Percentiles rank a stretch among this genome's conserved stretches.
These are phyloP conservation scores for Thinocorus orbignyianus DNA, from an alignment of 2,113 vertebrate species.

Conservation along the genomic window DNA sequence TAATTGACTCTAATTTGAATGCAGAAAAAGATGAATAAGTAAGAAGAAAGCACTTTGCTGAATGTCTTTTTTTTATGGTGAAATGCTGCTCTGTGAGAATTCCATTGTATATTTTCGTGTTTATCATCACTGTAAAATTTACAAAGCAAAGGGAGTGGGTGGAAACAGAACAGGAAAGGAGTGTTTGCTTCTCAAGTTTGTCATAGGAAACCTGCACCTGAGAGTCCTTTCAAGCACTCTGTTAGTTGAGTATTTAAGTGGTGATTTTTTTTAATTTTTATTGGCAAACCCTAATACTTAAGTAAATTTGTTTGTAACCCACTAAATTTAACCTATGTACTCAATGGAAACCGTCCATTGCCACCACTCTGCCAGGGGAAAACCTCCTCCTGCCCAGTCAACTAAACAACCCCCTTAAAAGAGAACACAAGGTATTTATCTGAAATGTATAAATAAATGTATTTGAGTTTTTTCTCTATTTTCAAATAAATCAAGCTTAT, in stretches of 20 bases:
- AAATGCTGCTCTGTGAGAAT: neutral
- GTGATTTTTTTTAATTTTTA: neutral
- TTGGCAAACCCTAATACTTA: neutral
- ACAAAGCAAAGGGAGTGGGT: neutral
- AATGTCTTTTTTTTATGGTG: neutral
- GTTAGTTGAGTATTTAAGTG: neutral
- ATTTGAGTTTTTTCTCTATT: neutral
- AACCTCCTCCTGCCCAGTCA: neutral
- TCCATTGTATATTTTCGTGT: slow-evolving; percentile 1
- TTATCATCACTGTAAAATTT: neutral
- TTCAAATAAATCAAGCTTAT: neutral
- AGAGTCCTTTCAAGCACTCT: neutral
- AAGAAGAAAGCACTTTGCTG: neutral
- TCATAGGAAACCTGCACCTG: neutral
- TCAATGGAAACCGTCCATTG: neutral
- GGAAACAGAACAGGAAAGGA: neutral
- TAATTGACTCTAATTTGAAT: slow-evolving; percentile 42
- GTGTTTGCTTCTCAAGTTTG: neutral
- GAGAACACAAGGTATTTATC: neutral
- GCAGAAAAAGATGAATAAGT: slow-evolving; percentile 23
- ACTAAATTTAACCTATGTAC: neutral
- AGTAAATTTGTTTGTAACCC: neutral
- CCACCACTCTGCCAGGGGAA: neutral
- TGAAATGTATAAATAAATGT: neutral
- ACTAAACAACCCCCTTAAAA: neutral